phyloP scores from a whole-genome alignment of 1,140 invertebrate genomes.

The Belonocnema kinseyi region DNA sequence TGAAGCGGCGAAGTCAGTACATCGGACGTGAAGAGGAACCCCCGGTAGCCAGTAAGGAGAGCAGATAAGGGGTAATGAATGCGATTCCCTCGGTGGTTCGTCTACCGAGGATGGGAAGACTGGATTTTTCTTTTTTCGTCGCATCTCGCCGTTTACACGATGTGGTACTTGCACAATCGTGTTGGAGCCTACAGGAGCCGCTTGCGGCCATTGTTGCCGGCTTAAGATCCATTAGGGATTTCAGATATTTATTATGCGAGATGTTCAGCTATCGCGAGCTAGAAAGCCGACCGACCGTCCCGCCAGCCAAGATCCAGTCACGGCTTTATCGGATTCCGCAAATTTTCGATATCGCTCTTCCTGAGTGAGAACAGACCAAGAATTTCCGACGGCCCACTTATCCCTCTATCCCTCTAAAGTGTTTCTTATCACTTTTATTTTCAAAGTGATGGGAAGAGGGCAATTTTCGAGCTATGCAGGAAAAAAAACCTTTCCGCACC shows the following conservation, averaged over 20 bases:
- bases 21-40: constrained; percentile 35
- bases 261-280: constrained; percentile 21
- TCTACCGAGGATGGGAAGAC: not conserved
- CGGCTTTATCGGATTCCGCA: constrained; percentile 46
- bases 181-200: constrained; percentile 18
- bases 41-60: constrained; percentile 49
- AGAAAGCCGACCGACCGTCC: not conserved
- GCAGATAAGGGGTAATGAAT: constrained; percentile 58
- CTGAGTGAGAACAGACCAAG: constrained; percentile 4
- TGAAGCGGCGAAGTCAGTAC: constrained; percentile 24
- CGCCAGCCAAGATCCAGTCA: not conserved
- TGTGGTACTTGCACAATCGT: not conserved
- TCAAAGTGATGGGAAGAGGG: too few species aligned
- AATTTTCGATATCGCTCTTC: constrained; percentile 42
- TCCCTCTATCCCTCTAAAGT: too few species aligned
- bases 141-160: not conserved
- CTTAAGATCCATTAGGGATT: constrained; percentile 55
- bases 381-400: not conserved
- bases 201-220: constrained; percentile 49
- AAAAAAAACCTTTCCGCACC: too few species aligned
- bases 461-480: too few species aligned
- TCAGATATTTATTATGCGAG: constrained; percentile 52
- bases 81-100: constrained; percentile 46
- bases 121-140: not conserved
- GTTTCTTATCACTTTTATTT: too few species aligned